Conservation (phyloP, 1,140 invertebrate species). For the Pseudomyrmex sp. region DNA sequence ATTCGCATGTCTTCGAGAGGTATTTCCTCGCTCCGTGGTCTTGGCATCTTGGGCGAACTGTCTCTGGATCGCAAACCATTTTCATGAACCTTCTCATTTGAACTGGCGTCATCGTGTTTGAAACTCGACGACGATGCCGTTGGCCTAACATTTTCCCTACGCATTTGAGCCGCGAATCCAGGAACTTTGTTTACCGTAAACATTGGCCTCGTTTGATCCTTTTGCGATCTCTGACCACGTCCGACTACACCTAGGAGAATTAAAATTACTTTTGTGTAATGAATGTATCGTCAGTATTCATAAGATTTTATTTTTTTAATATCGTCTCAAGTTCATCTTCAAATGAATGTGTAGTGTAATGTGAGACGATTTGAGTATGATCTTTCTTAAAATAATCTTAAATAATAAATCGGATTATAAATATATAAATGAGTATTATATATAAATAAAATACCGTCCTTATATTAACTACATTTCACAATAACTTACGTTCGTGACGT, state of each 20-base stretch:
- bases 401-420: too few species aligned
- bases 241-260: constrained; percentile 77
- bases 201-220: constrained; percentile 85
- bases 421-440: too few species aligned
- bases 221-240: constrained; percentile 85
- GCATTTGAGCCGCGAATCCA: constrained; percentile 89
- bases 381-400: too few species aligned
- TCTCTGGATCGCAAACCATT: constrained; percentile 87
- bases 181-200: constrained; percentile 88
- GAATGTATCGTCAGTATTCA: too few species aligned
- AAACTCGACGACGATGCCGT: constrained; percentile 73
- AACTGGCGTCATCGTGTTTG: constrained; percentile 78
- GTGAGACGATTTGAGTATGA: too few species aligned
- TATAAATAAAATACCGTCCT: too few species aligned
- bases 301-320: too few species aligned
- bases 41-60: constrained; percentile 89
- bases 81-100: constrained; percentile 72
- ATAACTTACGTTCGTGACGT: constrained; percentile 79
- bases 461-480: too few species aligned
- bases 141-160: constrained; percentile 84
- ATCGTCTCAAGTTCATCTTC: too few species aligned
- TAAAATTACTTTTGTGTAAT: background rate
- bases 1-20: constrained; percentile 92
- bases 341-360: too few species aligned
- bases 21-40: constrained; percentile 92